A percentile compares a stretch with the other conserved stretches of the same genome.
phyloP scores from a whole-genome alignment of 2,888 invertebrate genomes.

The Orthonychiurus folsomi region DNA sequence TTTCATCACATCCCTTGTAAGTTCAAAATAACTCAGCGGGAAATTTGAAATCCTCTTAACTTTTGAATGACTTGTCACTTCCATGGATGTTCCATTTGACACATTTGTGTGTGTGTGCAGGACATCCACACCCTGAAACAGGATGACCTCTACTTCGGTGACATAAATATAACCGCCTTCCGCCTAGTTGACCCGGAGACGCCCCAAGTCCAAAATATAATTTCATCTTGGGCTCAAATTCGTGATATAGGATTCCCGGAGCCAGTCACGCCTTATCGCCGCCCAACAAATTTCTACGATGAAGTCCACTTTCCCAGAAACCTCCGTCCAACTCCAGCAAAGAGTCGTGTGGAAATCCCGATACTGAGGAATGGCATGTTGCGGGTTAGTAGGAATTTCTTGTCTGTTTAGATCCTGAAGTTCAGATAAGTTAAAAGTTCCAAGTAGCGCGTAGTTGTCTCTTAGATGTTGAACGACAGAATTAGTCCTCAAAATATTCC shows the following conservation, averaged over 20 bases:
- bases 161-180: slow-evolving; percentile 90
- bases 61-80: too few relatives aligned
- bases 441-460: too few relatives aligned
- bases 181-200: slow-evolving; percentile 77
- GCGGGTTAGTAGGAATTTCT: background rate
- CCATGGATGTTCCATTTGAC: too few relatives aligned
- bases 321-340: background rate
- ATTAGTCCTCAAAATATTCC: too few relatives aligned
- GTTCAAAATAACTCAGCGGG: too few relatives aligned
- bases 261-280: slow-evolving; percentile 7
- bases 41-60: too few relatives aligned
- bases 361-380: background rate
- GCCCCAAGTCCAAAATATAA: slow-evolving; percentile 65
- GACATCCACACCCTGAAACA: slow-evolving; percentile 85
- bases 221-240: slow-evolving; percentile 58
- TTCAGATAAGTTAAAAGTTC: too few relatives aligned
- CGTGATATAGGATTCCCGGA: slow-evolving; percentile 33
- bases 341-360: background rate
- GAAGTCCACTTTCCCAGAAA: slow-evolving; percentile 16
- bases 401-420: too few relatives aligned
- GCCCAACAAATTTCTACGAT: slow-evolving; percentile 19
- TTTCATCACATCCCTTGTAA: slow-evolving; percentile 38
- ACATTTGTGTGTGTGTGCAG: too few relatives aligned
- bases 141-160: slow-evolving; percentile 88
- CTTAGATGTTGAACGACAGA: too few relatives aligned